Percentiles rank a stretch among this genome's conserved stretches.
These are phyloP conservation scores for Manis pentadactyla DNA, from an alignment of 2,797 vertebrate species.

Conservation along the genomic window DNA sequence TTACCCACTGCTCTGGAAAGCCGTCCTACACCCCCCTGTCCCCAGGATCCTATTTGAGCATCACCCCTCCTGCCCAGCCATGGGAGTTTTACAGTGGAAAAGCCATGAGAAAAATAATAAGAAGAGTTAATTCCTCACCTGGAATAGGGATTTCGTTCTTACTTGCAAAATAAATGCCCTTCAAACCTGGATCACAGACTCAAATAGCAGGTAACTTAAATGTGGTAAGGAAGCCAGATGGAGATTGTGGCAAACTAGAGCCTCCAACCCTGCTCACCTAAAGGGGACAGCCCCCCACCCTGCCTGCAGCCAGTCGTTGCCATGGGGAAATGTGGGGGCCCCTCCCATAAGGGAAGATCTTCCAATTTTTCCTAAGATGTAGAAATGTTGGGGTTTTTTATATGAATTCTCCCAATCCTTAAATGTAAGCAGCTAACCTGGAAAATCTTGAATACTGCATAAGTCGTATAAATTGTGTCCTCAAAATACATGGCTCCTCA, in stretches of 20 bases:
- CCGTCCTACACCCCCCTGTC: no score
- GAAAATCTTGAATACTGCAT: neutral
- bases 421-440: neutral
- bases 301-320: neutral
- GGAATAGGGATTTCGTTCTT: neutral
- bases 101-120: neutral
- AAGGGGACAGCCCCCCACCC: neutral
- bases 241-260: no score
- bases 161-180: neutral
- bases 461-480: neutral
- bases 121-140: neutral
- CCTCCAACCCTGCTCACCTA: no score
- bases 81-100: neutral
- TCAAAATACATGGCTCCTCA: neutral
- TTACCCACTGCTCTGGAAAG: neutral
- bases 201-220: neutral
- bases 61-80: neutral
- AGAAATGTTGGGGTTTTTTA: neutral
- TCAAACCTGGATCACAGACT: neutral
- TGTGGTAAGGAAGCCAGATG: neutral
- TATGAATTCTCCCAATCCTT: neutral
- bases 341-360: neutral
- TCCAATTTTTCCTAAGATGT: neutral
- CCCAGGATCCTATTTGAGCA: neutral
- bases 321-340: neutral